Evolutionary conservation across 1,140 invertebrate species (phyloP).

Genomic region (Sipha flava): DNA sequence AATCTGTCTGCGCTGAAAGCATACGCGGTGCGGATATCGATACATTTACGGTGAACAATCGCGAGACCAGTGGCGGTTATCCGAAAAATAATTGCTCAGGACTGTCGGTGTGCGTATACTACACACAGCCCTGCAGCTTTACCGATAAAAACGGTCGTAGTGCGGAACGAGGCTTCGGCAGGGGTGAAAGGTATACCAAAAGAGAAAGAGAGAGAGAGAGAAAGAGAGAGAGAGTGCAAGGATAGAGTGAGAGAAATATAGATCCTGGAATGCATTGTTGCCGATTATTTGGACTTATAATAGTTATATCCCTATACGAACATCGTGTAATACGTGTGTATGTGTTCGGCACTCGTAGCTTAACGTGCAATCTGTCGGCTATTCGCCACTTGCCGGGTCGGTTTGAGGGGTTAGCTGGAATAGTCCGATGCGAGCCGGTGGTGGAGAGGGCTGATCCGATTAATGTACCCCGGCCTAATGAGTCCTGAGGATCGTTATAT

Average conservation of each 20-base stretch:
- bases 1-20: too few relatives aligned
- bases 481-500: conserved; percentile 11
- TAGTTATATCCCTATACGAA: neutral
- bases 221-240: neutral
- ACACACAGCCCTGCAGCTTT: too few relatives aligned
- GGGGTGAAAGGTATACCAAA: too few relatives aligned
- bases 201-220: too few relatives aligned
- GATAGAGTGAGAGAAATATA: neutral
- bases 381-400: neutral
- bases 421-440: neutral
- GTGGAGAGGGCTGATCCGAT: conserved; percentile 1
- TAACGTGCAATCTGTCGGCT: conserved; percentile 26
- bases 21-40: too few relatives aligned
- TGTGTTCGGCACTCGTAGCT: neutral
- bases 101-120: too few relatives aligned
- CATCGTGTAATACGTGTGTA: neutral
- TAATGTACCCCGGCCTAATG: conserved; percentile 24
- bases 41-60: neutral
- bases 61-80: neutral
- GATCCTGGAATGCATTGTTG: neutral
- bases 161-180: too few relatives aligned
- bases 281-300: conserved; percentile 21
- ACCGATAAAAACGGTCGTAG: too few relatives aligned
- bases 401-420: neutral
- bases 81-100: neutral